These are phyloP conservation scores for Petrosia ficiformis DNA, from an alignment of 37 sponge, comb jelly and placozoan genomes.

Conservation along the genomic window DNA sequence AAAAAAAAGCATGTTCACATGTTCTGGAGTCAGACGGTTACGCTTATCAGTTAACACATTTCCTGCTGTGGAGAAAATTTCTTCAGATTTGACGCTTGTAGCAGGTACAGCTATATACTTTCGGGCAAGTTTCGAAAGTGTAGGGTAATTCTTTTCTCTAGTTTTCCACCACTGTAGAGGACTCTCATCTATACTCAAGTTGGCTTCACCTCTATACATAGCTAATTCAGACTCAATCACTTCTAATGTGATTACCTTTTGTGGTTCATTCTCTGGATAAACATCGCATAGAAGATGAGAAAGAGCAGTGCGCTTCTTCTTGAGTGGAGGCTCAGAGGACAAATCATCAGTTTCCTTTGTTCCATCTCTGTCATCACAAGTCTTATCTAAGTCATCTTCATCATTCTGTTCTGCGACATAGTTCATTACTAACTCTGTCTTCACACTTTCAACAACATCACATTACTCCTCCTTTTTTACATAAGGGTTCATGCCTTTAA, in stretches of 20 bases:
- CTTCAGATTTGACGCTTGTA: conserved; percentile 18
- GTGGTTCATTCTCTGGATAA: too few species aligned
- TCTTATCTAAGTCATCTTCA: background rate
- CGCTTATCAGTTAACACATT: background rate
- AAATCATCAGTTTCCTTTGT: background rate
- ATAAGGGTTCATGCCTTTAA: conserved; percentile 5
- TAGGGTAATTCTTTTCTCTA: background rate
- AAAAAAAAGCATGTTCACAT: background rate
- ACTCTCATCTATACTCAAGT: background rate
- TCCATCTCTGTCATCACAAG: background rate
- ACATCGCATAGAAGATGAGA: too few species aligned
- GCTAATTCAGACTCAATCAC: background rate
- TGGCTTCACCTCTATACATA: background rate
- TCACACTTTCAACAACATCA: conserved; percentile 14
- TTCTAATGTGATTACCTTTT: too few species aligned
- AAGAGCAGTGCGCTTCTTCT: too few species aligned
- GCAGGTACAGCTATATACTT: conserved; percentile 1
- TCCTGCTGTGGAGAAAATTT: conserved; percentile 6
- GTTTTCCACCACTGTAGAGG: conserved; percentile 8
- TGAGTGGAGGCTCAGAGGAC: background rate
- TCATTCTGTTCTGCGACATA: background rate
- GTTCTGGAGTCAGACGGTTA: background rate
- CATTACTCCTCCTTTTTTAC: background rate
- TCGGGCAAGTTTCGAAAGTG: background rate
- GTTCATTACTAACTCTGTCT: background rate